phyloP scores from a whole-genome alignment of 1,140 invertebrate species.

The Micrasema longulum region DNA sequence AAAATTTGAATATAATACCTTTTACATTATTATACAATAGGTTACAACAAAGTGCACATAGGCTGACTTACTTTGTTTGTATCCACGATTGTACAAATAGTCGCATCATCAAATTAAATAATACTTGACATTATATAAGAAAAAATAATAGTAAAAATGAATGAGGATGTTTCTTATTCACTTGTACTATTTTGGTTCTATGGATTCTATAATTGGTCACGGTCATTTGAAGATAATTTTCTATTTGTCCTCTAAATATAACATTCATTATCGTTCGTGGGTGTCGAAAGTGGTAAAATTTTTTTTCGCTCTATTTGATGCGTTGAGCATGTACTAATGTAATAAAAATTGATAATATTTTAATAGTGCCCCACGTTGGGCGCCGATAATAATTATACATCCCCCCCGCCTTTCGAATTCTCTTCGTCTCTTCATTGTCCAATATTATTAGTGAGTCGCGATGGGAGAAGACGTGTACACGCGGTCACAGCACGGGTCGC shows the following conservation, averaged over 20 bases:
- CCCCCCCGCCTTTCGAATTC: background rate
- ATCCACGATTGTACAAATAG: too few species aligned
- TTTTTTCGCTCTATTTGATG: background rate
- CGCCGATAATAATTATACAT: background rate
- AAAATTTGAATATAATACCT: too few species aligned
- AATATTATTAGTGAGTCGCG: background rate
- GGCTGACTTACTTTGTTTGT: too few species aligned
- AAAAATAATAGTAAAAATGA: background rate
- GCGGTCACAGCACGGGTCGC: background rate
- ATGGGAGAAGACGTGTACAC: background rate
- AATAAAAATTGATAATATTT: background rate
- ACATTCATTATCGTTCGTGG: background rate
- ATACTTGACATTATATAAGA: too few species aligned
- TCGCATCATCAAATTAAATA: too few species aligned
- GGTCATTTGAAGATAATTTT: background rate
- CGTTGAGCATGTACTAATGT: background rate
- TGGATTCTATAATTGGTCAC: background rate
- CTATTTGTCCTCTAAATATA: background rate
- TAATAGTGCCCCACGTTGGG: background rate
- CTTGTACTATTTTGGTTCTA: background rate
- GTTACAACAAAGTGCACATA: too few species aligned
- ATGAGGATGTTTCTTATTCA: background rate
- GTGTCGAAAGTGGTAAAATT: background rate
- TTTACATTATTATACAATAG: too few species aligned
- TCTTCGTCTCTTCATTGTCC: background rate